phyloP scores from a whole-genome alignment of 2,797 vertebrate species.

The Danio albolineatus region DNA sequence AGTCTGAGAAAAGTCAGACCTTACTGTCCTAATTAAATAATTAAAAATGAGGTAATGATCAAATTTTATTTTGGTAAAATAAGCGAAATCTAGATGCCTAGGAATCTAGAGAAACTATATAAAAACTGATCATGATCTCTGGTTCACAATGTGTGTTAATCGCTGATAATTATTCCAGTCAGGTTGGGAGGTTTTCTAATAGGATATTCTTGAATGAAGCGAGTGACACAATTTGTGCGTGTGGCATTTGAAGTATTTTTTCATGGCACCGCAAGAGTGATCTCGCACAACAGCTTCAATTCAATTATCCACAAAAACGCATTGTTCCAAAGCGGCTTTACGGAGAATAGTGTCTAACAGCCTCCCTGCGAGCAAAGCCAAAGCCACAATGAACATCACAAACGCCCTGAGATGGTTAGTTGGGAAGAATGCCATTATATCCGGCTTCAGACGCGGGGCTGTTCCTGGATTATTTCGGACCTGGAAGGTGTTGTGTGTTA shows the following conservation, averaged over 20 bases:
- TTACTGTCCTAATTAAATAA: no score
- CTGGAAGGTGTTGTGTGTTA: no score
- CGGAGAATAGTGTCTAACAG: constrained; percentile 11
- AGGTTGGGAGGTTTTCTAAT: constrained; percentile 5
- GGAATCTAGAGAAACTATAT: no score
- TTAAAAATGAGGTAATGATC: no score
- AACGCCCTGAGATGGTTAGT: not conserved
- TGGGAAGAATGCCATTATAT: not conserved
- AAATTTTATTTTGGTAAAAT: no score
- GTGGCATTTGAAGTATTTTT: constrained; percentile 13
- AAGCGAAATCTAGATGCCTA: no score
- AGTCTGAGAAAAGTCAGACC: no score
- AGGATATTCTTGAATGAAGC: not conserved
- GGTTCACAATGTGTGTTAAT: not conserved
- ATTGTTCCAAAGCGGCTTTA: constrained; percentile 36
- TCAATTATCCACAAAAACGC: not conserved
- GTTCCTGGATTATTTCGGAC: not conserved
- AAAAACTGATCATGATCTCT: not conserved
- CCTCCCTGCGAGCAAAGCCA: constrained; percentile 9
- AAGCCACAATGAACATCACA: not conserved
- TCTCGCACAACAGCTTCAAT: constrained; percentile 6
- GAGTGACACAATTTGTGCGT: not conserved
- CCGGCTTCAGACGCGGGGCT: not conserved
- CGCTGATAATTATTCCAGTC: constrained; percentile 12
- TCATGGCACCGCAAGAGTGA: not conserved